Conservation (phyloP, 2,888 invertebrate species). For the Macrophya annulata region DNA sequence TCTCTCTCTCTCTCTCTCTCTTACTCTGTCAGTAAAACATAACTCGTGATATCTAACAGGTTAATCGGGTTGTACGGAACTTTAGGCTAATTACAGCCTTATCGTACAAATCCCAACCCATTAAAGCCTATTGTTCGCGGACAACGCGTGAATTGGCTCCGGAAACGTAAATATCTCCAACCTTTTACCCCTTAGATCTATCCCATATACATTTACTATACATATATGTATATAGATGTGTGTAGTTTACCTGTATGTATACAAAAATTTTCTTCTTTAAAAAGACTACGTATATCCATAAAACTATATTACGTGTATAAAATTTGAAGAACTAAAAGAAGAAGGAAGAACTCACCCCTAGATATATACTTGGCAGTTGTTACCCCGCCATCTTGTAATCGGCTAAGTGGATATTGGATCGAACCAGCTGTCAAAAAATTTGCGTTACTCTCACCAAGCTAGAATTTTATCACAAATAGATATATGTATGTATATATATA, state of each 20-base stretch:
- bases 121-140: slow-evolving; percentile 51
- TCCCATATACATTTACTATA: not conserved
- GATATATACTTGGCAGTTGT: not conserved
- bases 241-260: not conserved
- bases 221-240: not conserved
- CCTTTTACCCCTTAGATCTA: slow-evolving; percentile 33
- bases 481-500: too few species aligned
- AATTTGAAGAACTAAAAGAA: not conserved
- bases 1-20: slow-evolving; percentile 17
- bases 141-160: slow-evolving; percentile 48
- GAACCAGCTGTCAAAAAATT: slow-evolving; percentile 10
- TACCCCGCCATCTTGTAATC: not conserved
- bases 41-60: slow-evolving; percentile 47
- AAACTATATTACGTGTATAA: not conserved
- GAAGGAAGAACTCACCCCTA: not conserved
- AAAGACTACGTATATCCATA: not conserved
- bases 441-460: not conserved
- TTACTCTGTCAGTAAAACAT: slow-evolving; percentile 35
- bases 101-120: slow-evolving; percentile 48
- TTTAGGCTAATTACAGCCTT: slow-evolving; percentile 51
- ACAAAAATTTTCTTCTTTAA: not conserved
- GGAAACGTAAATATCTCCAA: slow-evolving; percentile 49
- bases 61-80: slow-evolving; percentile 46
- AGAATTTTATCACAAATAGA: not conserved
- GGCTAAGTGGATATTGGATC: not conserved